Base-by-base conservation (phyloP, 2,888 invertebrate species). In the Crioceris asparagi region DNA sequence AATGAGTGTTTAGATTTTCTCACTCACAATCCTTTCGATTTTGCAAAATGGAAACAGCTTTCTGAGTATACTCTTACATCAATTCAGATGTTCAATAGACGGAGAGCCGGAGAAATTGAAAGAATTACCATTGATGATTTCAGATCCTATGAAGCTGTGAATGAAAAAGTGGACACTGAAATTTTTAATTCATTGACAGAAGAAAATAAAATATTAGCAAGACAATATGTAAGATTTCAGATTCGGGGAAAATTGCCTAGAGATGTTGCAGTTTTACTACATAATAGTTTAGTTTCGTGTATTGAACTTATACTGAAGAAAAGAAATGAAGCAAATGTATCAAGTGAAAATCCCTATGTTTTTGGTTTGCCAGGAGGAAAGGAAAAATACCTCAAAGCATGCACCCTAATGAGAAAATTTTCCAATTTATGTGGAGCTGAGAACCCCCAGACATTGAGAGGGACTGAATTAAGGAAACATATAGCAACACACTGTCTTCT, bases 401-500 rank as follows among this genome's bases (percentile, higher is more conserved):
- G 49, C 38, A 25, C 31, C 12, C 35, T 54, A 29, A 31, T 54
- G 27, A 33, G 50, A 18, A 32, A 39, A 27, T 51, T 45, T 36
- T 43, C 56, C 6, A 12, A 14, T 8, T 25, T 39, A 14, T 56
- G 53, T 40, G 49, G 48, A 5, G 51, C 53, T 8, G 17, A 32
- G 32, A 25, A 44, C 11, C 53, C 50, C 10, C 6, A 26, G 19
- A 29, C 43, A 3, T 42, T 56, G 12, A 45, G 48, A 23, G 49
- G 48, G 17, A 53, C 53, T 4, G 40, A 17, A 5, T 32, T 52
- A 2, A 32, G 51, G 12, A 53, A 51, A 39, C 52, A 52, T 38
- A 46, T 52, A 14, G 52, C 53, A 1, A 51, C 53, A 10, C 41
- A 46, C 14, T 45, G 44, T 14, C 41, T 35, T 4, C 17, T 36